Percentiles rank a stretch among this genome's conserved stretches.
These are phyloP conservation scores for Drosophila guanche DNA, from an alignment of 1,140 invertebrate species.

Conservation along the genomic window DNA sequence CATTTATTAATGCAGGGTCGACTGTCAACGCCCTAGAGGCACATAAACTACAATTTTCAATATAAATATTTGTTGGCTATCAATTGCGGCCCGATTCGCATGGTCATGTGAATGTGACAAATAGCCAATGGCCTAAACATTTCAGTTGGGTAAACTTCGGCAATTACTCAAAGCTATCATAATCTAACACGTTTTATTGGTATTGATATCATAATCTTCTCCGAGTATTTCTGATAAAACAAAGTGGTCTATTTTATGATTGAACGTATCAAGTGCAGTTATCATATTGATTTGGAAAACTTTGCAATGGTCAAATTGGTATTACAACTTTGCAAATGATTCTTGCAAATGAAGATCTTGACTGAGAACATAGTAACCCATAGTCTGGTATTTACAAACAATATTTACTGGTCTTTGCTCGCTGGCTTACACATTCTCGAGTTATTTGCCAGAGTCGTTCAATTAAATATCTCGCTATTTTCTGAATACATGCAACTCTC, in stretches of 20 bases:
- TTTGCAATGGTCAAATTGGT: too few species aligned
- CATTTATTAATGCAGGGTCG: constrained; percentile 56
- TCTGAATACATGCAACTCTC: constrained; percentile 9
- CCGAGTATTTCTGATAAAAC: too few species aligned
- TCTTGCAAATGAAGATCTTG: too few species aligned
- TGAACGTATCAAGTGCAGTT: too few species aligned
- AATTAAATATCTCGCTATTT: constrained; percentile 5
- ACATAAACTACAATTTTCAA: constrained; percentile 64
- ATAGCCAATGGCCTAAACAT: constrained; percentile 46
- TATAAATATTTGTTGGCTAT: constrained; percentile 61
- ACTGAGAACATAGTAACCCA: too few species aligned
- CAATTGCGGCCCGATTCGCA: constrained; percentile 31
- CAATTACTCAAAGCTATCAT: neutral
- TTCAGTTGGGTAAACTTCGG: constrained; percentile 23
- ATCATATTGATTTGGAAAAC: too few species aligned
- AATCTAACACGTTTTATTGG: neutral
- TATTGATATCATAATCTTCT: too few species aligned
- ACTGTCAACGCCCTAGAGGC: constrained; percentile 47
- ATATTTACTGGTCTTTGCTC: neutral
- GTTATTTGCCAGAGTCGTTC: constrained; percentile 17
- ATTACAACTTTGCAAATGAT: too few species aligned
- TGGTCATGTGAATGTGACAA: constrained; percentile 35
- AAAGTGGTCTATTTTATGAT: too few species aligned
- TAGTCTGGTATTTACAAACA: too few species aligned
- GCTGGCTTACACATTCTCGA: neutral